Percentiles rank a stretch among this genome's conserved stretches.
phyloP scores from a whole-genome alignment of 2,113 vertebrate genomes.

The Gallinago media region DNA sequence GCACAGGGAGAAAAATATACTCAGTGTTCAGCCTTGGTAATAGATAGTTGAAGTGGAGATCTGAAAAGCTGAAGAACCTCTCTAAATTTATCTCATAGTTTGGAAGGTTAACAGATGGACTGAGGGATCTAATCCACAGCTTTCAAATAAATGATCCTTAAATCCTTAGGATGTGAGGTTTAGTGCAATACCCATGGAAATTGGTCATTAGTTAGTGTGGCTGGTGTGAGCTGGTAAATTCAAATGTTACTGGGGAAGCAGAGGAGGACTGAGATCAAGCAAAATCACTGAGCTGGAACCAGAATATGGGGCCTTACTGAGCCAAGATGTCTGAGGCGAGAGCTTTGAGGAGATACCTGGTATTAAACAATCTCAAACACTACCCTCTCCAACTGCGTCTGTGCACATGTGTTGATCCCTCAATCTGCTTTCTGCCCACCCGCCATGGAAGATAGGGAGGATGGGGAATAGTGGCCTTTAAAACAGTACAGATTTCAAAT shows the following conservation, averaged over 20 bases:
- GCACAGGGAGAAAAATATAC: background rate
- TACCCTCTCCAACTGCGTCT: background rate
- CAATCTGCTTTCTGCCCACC: background rate
- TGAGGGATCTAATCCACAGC: background rate
- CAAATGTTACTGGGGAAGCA: background rate
- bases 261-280: background rate
- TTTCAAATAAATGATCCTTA: background rate
- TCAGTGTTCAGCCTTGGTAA: background rate
- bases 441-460: background rate
- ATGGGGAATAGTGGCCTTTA: background rate
- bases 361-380: background rate
- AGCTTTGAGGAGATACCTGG: background rate
- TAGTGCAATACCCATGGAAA: background rate
- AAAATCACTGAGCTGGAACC: background rate
- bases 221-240: background rate
- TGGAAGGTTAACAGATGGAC: background rate
- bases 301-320: background rate
- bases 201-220: background rate
- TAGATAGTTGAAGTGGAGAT: background rate
- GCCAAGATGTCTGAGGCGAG: accelerated
- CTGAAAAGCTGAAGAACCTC: background rate
- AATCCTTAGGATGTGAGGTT: background rate
- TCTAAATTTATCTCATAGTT: background rate
- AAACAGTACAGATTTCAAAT: background rate
- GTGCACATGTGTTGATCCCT: background rate